These are phyloP conservation scores for Flabesymbios commensalis DNA, from an alignment of 2,888 invertebrate genomes.

Conservation along the genomic window DNA sequence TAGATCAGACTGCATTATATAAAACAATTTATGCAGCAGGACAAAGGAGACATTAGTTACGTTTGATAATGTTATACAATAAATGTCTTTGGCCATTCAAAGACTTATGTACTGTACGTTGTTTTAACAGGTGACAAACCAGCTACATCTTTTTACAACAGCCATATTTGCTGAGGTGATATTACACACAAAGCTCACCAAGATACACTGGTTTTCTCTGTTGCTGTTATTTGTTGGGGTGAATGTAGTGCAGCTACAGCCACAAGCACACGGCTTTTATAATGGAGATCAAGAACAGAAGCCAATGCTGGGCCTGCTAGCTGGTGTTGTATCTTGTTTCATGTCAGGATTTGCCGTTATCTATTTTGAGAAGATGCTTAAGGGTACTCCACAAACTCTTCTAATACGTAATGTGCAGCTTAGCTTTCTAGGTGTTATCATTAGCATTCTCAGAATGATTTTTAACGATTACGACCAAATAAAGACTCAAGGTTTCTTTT, in stretches of 20 bases:
- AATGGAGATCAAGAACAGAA: slow-evolving; percentile 45
- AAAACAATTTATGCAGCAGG: too few species aligned
- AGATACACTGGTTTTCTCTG: slow-evolving; percentile 63
- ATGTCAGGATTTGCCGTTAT: slow-evolving; percentile 97
- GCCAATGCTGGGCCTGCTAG: slow-evolving; percentile 47
- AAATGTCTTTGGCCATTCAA: too few species aligned
- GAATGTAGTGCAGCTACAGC: slow-evolving; percentile 62
- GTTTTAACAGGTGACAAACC: slow-evolving; percentile 65
- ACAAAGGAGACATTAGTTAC: too few species aligned
- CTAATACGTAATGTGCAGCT: slow-evolving; percentile 99
- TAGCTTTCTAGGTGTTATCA: slow-evolving; percentile 86
- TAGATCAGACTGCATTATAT: too few species aligned
- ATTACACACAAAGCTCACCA: slow-evolving; percentile 57
- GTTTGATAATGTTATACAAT: too few species aligned
- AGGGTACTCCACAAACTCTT: slow-evolving; percentile 73
- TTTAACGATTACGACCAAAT: slow-evolving; percentile 51
- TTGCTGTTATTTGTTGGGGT: slow-evolving; percentile 63
- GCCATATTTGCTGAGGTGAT: slow-evolving; percentile 64
- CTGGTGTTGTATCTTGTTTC: slow-evolving; percentile 68
- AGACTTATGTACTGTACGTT: too few species aligned
- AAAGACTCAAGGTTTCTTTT: slow-evolving; percentile 72
- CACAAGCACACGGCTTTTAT: too few species aligned
- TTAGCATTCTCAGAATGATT: slow-evolving; percentile 81
- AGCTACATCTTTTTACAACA: slow-evolving; percentile 65
- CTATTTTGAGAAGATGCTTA: slow-evolving; percentile 97